Percentiles rank a stretch among this genome's conserved stretches.
These are phyloP conservation scores for Cyclina sinensis DNA, from an alignment of 1,140 invertebrate genomes.

Conservation along the genomic window DNA sequence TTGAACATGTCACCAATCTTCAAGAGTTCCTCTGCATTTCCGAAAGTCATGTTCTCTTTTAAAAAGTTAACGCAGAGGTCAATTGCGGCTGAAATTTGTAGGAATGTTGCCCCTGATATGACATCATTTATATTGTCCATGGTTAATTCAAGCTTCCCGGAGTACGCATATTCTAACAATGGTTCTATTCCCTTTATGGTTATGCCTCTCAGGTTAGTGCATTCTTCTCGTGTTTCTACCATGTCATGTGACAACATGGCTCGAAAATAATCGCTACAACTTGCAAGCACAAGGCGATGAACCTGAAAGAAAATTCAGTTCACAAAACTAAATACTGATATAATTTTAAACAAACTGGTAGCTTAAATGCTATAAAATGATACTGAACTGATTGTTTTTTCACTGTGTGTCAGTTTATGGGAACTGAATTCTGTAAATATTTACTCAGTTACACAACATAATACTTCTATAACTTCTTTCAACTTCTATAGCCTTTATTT, in stretches of 20 bases:
- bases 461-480: too few species aligned
- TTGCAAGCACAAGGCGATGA: conserved; percentile 92
- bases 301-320: conserved; percentile 63
- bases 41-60: conserved; percentile 75
- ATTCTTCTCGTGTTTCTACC: conserved; percentile 88
- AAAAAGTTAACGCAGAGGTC: conserved; percentile 72
- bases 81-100: conserved; percentile 73
- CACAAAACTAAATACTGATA: too few species aligned
- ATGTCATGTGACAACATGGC: conserved; percentile 96
- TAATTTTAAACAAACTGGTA: too few species aligned
- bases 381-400: too few species aligned
- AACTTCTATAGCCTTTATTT: too few species aligned
- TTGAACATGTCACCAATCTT: conserved; percentile 73
- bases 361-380: too few species aligned
- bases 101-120: conserved; percentile 71
- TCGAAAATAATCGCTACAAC: conserved; percentile 96
- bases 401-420: too few species aligned
- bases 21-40: conserved; percentile 72
- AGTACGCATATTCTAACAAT: conserved; percentile 73
- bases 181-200: conserved; percentile 62
- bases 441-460: too few species aligned
- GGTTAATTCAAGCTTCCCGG: conserved; percentile 66
- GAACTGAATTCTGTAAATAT: too few species aligned
- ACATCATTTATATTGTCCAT: conserved; percentile 71
- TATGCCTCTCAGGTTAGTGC: conserved; percentile 68